Percentiles rank a stretch among this genome's conserved stretches.
These are phyloP conservation scores for Clamator glandarius DNA, from an alignment of 2,797 vertebrate species.

Conservation along the genomic window DNA sequence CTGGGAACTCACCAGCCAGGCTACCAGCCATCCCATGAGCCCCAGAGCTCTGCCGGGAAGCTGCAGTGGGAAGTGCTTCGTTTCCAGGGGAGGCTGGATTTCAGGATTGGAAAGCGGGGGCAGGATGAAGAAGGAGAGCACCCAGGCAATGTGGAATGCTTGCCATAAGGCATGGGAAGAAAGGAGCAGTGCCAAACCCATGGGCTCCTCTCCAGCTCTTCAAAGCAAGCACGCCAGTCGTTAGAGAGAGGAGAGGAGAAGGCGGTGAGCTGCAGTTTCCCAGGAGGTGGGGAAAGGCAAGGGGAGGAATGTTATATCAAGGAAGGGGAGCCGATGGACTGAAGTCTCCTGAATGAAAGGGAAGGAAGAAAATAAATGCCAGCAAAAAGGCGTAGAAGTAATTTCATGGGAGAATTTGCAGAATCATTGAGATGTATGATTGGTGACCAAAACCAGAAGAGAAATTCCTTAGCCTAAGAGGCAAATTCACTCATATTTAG, in stretches of 20 bases:
- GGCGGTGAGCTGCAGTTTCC: constrained; percentile 18
- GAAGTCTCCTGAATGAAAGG: constrained; percentile 43
- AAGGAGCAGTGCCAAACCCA: constrained; percentile 56
- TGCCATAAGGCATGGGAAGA: constrained; percentile 61
- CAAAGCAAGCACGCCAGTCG: constrained; percentile 24
- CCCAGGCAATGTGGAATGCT: constrained; percentile 34
- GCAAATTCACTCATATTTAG: background rate
- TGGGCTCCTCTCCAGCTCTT: constrained; percentile 63
- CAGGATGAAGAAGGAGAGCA: background rate
- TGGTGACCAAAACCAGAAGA: constrained; percentile 26
- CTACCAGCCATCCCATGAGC: background rate
- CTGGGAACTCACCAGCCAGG: background rate
- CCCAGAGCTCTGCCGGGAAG: background rate
- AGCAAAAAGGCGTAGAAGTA: constrained; percentile 42
- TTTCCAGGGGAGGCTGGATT: background rate
- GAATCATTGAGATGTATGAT: constrained; percentile 15
- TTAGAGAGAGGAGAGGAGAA: constrained; percentile 36
- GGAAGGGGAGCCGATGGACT: constrained; percentile 49
- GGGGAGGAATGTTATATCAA: background rate
- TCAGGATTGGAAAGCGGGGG: background rate
- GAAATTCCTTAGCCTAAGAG: background rate
- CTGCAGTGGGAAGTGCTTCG: rapidly evolving
- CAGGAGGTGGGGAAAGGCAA: background rate
- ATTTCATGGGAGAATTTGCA: constrained; percentile 18
- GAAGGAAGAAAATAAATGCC: constrained; percentile 35